Evolutionary conservation across 92 coral and sea anemone species (phyloP), one percentile per base, ranked within the genome.

Genomic region (Heliopora coerulea): DNA sequence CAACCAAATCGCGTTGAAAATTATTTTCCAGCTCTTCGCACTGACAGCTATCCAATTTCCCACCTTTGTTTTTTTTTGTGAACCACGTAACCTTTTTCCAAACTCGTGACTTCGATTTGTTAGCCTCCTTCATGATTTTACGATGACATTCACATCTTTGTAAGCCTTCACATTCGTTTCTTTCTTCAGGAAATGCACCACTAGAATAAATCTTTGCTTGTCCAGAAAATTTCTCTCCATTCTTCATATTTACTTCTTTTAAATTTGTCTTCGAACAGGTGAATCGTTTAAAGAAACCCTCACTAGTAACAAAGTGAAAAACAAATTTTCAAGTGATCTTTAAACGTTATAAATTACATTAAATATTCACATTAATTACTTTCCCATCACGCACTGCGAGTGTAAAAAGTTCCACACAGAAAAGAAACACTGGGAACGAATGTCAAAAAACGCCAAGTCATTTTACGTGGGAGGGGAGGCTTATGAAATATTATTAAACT

Each of bases 31-130:
- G 18, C 12, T 32, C 54, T 0, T 30, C n/a, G 39, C 74, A 67
- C 11, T 67, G 59, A 49, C 74, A 67, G n/a, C 44, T 85, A 26
- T 81, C 87, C 29, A 83, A 88, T 72, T 90, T 89, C 0, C 66
- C 88, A 24, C 77, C 66, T 61, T 83, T 92, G 0, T 89, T 64
- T 67, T 80, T 87, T 57, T 85, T 79, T 9, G 97, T 89, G 63
- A 92, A 89, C 97, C 97, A 92, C 46, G 85, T 85, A 0, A 92
- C 97, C 63, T 21, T 92, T 67, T 89, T 96, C 97, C 96, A 92
- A 37, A 92, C 97, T 64, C 85, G 85, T 8, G 96, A 87, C 27
- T 67, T 67, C 8, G 59, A 49, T 13, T 67, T 67, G 25, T 31
- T 27, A 21, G 58, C 24, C 24, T 69, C 96, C 78, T 70, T 88